Percentiles rank a stretch among this genome's conserved stretches.
These are phyloP conservation scores for Eupsittula cactorum DNA, from an alignment of 2,113 vertebrate genomes.

Conservation along the genomic window DNA sequence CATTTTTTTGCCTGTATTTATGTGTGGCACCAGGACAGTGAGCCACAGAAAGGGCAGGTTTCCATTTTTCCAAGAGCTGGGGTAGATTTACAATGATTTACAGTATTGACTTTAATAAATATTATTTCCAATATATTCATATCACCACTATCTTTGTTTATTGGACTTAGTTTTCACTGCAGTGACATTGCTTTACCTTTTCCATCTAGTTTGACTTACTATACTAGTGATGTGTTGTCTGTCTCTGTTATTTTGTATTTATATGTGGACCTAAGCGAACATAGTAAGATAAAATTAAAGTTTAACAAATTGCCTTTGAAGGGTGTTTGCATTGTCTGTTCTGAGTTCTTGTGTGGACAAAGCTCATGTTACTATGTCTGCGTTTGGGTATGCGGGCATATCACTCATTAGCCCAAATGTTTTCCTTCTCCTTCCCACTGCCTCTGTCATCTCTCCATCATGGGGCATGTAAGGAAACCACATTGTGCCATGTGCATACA, in stretches of 20 bases:
- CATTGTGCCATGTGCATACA: not conserved
- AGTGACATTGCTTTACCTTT: not conserved
- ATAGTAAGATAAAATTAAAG: not conserved
- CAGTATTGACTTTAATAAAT: not conserved
- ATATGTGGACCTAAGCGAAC: not conserved
- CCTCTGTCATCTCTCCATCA: not conserved
- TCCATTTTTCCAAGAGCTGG: not conserved
- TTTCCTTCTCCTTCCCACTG: not conserved
- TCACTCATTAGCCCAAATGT: not conserved
- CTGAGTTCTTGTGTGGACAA: not conserved
- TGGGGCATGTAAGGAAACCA: not conserved
- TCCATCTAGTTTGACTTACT: not conserved
- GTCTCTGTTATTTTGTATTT: not conserved
- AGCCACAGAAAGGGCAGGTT: not conserved
- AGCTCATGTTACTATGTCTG: not conserved
- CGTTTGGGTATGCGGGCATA: not conserved
- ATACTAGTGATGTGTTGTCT: not conserved
- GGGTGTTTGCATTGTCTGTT: not conserved
- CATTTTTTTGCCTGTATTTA: not conserved
- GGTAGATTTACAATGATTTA: not conserved
- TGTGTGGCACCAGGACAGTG: fast-evolving
- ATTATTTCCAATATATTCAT: not conserved
- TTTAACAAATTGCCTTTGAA: not conserved
- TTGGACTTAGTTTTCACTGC: not conserved
- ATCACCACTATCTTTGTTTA: not conserved